Evolutionary conservation across 2,113 vertebrate species (phyloP).

Genomic region (Chloropsis hardwickii): DNA sequence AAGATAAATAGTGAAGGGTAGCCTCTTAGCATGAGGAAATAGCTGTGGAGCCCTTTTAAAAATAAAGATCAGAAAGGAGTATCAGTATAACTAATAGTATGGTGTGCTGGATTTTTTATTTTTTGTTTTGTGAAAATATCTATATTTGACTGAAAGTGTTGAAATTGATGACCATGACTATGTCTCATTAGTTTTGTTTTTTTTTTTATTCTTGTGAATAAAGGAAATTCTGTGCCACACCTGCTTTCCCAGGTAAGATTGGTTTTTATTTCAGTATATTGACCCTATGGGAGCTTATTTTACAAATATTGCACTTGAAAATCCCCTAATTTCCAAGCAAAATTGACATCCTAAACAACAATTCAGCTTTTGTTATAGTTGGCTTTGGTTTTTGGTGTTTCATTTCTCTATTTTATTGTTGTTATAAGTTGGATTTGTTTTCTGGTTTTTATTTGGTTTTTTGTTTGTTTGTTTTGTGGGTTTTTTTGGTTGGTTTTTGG

Average conservation of each 20-base stretch:
- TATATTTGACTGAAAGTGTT: neutral
- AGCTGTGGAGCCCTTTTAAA: neutral
- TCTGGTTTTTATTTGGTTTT: too few species aligned
- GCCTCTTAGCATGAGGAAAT: neutral
- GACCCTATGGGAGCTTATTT: fast-evolving
- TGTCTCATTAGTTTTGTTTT: neutral
- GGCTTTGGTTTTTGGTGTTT: neutral
- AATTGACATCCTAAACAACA: neutral
- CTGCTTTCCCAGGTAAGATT: neutral
- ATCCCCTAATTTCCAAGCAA: fast-evolving
- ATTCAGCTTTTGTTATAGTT: neutral
- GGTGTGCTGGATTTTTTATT: neutral
- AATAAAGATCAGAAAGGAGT: neutral
- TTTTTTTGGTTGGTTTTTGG: too few species aligned
- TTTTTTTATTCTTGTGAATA: neutral
- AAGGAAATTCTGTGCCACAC: neutral
- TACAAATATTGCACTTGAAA: neutral
- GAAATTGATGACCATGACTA: neutral
- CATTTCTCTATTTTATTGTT: neutral
- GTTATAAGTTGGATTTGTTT: neutral
- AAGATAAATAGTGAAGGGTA: neutral
- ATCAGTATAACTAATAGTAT: neutral
- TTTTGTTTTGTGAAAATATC: neutral
- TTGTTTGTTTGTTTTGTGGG: neutral
- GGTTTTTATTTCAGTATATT: neutral